Conservation (phyloP, 2,113 vertebrate species). For the Redunca redunca region DNA sequence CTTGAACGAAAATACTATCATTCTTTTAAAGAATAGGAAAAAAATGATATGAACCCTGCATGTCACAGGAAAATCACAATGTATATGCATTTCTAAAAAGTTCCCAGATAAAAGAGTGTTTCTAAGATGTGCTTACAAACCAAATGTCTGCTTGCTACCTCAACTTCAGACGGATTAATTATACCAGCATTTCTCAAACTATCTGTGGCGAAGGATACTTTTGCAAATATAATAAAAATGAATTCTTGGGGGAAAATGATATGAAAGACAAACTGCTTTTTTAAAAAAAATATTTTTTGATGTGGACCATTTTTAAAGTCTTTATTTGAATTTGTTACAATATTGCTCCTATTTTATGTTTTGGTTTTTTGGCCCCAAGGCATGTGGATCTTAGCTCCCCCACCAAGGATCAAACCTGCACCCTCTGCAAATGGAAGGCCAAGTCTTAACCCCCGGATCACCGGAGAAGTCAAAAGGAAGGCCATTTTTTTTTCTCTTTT, state of each 20-base stretch:
- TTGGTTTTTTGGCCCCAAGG: background rate
- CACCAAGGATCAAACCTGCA: background rate
- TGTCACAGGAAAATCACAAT: background rate
- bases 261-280: background rate
- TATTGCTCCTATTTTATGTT: background rate
- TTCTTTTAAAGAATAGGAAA: background rate
- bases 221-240: background rate
- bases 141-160: background rate
- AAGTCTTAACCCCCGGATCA: background rate
- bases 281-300: background rate
- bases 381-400: background rate
- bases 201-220: background rate
- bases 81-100: background rate
- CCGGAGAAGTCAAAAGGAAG: background rate
- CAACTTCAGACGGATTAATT: background rate
- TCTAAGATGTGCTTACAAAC: background rate
- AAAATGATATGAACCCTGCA: background rate
- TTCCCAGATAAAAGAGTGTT: background rate
- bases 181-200: background rate
- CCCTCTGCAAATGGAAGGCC: background rate
- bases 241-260: background rate
- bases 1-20: background rate
- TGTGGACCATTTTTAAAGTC: background rate
- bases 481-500: background rate
- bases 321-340: background rate